Conservation (phyloP, 2,113 vertebrate species). For the Ailurus styani region DNA sequence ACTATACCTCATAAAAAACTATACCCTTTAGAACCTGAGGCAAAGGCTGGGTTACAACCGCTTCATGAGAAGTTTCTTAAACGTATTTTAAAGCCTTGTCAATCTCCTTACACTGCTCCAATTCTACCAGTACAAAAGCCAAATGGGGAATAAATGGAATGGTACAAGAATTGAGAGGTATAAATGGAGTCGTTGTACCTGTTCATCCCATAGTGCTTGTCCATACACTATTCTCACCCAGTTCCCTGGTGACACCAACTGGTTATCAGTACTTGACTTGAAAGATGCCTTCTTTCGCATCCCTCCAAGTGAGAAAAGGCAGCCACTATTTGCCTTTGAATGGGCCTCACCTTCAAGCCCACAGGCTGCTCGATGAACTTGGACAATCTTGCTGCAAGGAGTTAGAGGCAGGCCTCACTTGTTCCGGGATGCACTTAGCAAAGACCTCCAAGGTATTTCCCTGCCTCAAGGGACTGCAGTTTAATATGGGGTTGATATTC, state of each 20-base stretch:
- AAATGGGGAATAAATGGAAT: background rate
- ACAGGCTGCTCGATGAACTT: background rate
- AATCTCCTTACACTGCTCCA: background rate
- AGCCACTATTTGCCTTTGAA: background rate
- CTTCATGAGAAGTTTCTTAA: background rate
- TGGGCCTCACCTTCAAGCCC: background rate
- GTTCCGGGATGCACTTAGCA: background rate
- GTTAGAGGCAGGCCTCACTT: background rate
- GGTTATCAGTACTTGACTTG: background rate
- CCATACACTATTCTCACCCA: background rate
- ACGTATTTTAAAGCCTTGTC: background rate
- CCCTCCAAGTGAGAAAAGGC: background rate
- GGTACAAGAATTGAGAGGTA: background rate
- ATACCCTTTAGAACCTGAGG: background rate
- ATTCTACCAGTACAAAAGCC: background rate
- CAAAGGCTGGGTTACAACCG: background rate
- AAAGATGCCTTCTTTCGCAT: background rate
- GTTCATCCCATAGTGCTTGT: background rate
- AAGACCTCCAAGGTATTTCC: background rate
- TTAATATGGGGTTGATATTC: background rate
- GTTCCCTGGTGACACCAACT: background rate
- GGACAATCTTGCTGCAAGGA: background rate
- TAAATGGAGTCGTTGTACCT: background rate
- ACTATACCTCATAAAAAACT: background rate
- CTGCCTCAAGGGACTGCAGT: background rate